A percentile compares a stretch with the other conserved stretches of the same genome.
These are phyloP conservation scores for Knipowitschia caucasica DNA, from an alignment of 2,797 vertebrate species.

Conservation along the genomic window DNA sequence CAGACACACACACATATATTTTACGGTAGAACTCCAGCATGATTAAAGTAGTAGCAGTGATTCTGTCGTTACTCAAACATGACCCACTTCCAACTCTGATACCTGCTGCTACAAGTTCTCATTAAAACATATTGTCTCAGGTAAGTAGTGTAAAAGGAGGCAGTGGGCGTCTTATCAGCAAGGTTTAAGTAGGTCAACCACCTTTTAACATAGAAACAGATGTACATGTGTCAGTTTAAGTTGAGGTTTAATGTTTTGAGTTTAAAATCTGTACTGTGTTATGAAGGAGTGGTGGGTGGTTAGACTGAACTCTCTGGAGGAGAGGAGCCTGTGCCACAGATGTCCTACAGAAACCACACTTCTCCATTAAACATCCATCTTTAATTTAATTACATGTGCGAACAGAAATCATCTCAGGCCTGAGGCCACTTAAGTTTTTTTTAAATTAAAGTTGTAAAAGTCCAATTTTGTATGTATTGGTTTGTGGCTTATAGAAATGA, in stretches of 20 bases:
- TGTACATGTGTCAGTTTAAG: slow-evolving; percentile 50
- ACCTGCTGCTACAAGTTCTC: slow-evolving; percentile 21
- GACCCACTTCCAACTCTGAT: slow-evolving; percentile 35
- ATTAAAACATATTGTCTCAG: slow-evolving; percentile 42
- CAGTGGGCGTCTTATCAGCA: slow-evolving; percentile 38
- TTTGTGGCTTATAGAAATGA: too few species aligned
- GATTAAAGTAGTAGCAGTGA: slow-evolving; percentile 17
- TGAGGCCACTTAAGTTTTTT: too few species aligned
- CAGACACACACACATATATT: slow-evolving; percentile 6
- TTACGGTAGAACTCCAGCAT: slow-evolving; percentile 8
- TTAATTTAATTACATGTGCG: not conserved
- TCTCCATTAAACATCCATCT: slow-evolving; percentile 31
- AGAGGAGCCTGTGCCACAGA: slow-evolving; percentile 64
- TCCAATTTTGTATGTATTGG: too few species aligned
- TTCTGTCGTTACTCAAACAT: slow-evolving; percentile 24
- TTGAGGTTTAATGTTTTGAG: slow-evolving; percentile 66
- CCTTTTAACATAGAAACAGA: slow-evolving; percentile 66
- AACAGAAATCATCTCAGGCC: too few species aligned
- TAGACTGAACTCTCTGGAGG: slow-evolving; percentile 63
- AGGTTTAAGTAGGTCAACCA: slow-evolving; percentile 74
- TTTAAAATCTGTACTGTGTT: slow-evolving; percentile 65
- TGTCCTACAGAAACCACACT: slow-evolving; percentile 24
- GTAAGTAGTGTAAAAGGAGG: slow-evolving; percentile 25
- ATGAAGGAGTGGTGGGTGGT: slow-evolving; percentile 60
- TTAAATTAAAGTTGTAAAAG: too few species aligned